Evolutionary conservation across 53 echinoderm and acorn worm species (phyloP).

Genomic region (Apostichopus leukothele): DNA sequence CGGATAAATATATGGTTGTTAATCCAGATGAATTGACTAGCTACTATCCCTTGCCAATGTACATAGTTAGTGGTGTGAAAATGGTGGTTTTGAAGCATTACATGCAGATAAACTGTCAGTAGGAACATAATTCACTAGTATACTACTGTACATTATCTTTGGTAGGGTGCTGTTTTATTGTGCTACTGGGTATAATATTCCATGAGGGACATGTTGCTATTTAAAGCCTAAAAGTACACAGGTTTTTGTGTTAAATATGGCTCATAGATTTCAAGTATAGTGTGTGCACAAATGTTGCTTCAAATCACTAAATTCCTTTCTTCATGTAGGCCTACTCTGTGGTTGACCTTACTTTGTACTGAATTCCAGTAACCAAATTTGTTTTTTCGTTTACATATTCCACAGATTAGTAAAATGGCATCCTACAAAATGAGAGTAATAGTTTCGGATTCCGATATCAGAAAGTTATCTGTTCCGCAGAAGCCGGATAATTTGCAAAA

Average conservation of each 20-base stretch:
- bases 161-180: neutral
- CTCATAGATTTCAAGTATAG: neutral
- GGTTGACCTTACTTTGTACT: neutral
- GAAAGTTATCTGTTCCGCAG: neutral
- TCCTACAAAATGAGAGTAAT: conserved; percentile 23
- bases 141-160: neutral
- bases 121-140: neutral
- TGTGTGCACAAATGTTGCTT: neutral
- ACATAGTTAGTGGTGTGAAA: neutral
- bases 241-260: neutral
- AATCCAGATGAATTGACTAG: neutral
- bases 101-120: neutral
- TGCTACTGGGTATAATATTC: neutral
- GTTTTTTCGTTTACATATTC: neutral
- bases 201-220: neutral
- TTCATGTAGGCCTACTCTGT: neutral
- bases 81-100: neutral
- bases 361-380: neutral
- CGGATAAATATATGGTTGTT: neutral
- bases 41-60: neutral
- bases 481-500: neutral
- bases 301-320: neutral
- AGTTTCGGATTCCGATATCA: conserved; percentile 9
- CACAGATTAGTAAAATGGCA: neutral
- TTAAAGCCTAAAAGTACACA: too few species aligned